These are phyloP conservation scores for Lordiphosa fenestrarum DNA, from an alignment of 2,888 invertebrate genomes.

Conservation along the genomic window DNA sequence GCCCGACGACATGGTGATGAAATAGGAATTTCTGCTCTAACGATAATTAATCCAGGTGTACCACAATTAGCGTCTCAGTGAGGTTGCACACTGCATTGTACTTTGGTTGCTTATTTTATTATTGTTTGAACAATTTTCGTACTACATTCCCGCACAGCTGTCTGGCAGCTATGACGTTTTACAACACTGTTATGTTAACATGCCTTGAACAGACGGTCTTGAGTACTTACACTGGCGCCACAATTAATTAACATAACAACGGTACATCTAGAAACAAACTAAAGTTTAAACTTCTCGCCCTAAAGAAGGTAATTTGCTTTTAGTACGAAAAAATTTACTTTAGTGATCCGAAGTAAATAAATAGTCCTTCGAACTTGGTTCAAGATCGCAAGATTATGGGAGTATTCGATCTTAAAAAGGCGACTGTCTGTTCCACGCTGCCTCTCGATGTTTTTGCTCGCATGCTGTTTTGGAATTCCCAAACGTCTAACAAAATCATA, in stretches of 20 bases:
- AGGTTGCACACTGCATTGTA: constrained; percentile 1
- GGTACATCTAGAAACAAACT: too few species aligned
- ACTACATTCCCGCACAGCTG: constrained; percentile 24
- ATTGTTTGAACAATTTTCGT: constrained; percentile 20
- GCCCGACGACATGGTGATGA: constrained; percentile 81
- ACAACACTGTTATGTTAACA: constrained; percentile 12
- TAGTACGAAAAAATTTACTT: too few species aligned
- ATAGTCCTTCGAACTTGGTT: too few species aligned
- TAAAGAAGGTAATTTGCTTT: too few species aligned
- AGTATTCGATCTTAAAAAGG: too few species aligned
- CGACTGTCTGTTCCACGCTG: too few species aligned
- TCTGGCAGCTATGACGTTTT: background rate
- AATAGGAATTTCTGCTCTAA: background rate
- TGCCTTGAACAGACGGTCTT: background rate
- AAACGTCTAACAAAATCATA: too few species aligned
- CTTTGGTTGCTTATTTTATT: constrained; percentile 1
- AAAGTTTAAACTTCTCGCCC: too few species aligned
- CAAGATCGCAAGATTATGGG: too few species aligned
- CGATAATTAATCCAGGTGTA: background rate
- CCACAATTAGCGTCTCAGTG: background rate
- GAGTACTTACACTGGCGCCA: background rate
- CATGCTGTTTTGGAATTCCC: too few species aligned
- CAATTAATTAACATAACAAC: background rate
- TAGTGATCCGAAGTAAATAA: too few species aligned
- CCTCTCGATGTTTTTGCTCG: too few species aligned